Evolutionary conservation across 1,140 invertebrate species (phyloP), one percentile per base, ranked within the genome.

Genomic region (Eueides isabella): DNA sequence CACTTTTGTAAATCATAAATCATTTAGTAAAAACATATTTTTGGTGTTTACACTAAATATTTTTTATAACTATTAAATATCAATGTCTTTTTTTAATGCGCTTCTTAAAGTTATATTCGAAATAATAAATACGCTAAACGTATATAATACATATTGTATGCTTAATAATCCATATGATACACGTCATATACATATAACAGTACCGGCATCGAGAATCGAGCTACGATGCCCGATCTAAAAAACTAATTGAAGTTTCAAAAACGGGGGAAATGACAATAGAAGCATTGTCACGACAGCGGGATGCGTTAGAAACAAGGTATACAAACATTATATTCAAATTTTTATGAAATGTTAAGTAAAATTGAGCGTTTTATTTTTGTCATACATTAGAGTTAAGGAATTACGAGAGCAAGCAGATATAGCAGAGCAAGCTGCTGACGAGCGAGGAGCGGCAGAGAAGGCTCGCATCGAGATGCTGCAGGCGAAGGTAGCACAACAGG

Each of bases 401-500:
- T 80, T 92, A 29, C 80, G 81, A 16, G 88, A 90, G 16, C 82
- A 84, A 69, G 80, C 80, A 6, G 81, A 84, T 11, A 31, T 61
- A 5, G 80, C 85, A 2, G 85, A 88, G 29, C 75, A 67, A 2
- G 73, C 72, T 6, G 80, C 78, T 0, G 77, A 78, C 7, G 61
- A 55, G 1, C 81, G 80, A 0, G 77, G 79, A 30, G 75, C 73
- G 0, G 84, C 87, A 64, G 78, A 82, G 38, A 74, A 68, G 2
- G 41, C 80, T 23, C 85, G 82, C 48, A 35, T 69, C 23, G 85
- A 86, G 35, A 69, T 65, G 6, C 84, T 92, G 26, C 81, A 86
- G 81, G 83, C 84, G 83, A 90, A 90, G 84, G 77, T 91, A 83
- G 83, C 84, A 73, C 85, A 86, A 73, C 86, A 92, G 89, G 90